A percentile compares a stretch with the other conserved stretches of the same genome.
Evolutionary conservation across 2,113 vertebrate species (phyloP).

Genomic region (Ovis aries): ARS-UI_Ramb_v3.0 NC_056071.1:16663501-16664000

Average conservation of each 20-base stretch:
- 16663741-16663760: constrained; percentile 82
- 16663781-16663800: constrained; percentile 73
- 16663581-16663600: background rate
- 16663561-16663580: background rate
- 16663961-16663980: no score
- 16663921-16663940: fast-evolving
- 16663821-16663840: constrained; percentile 51
- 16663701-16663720: constrained; percentile 76
- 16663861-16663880: constrained; percentile 57
- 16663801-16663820: constrained; percentile 77
- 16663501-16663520: background rate
- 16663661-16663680: constrained; percentile 63
- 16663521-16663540: background rate
- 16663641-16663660: constrained; percentile 56
- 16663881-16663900: background rate
- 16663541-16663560: background rate
- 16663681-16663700: constrained; percentile 76
- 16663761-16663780: constrained; percentile 79
- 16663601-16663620: constrained; percentile 16
- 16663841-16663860: constrained; percentile 61
- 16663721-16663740: constrained; percentile 77
- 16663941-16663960: background rate
- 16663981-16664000: background rate
- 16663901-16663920: background rate
- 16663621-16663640: background rate